A percentile compares a stretch with the other conserved stretches of the same genome.
phyloP scores from a whole-genome alignment of 2,797 vertebrate species.

The Microctenopoma lineatum region DNA sequence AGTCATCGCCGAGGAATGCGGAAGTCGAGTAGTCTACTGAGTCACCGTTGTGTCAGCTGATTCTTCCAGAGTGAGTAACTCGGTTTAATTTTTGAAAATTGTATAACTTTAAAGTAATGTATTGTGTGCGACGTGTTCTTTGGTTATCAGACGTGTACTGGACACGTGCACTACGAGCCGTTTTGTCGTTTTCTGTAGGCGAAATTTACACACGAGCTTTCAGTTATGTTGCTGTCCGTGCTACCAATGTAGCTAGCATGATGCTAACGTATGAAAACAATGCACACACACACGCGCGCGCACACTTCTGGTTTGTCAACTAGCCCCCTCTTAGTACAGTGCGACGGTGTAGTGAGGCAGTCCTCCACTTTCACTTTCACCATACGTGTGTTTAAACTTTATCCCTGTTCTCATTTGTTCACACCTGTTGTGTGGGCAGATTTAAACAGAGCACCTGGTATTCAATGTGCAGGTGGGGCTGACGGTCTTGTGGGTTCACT shows the following conservation, averaged over 20 bases:
- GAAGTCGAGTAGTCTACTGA: conserved; percentile 86
- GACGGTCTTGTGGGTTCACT: neutral
- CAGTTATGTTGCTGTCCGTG: conserved; percentile 50
- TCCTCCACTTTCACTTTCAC: conserved; percentile 66
- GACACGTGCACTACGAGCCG: conserved; percentile 4
- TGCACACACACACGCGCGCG: conserved; percentile 2
- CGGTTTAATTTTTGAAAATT: conserved; percentile 70
- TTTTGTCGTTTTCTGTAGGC: conserved; percentile 40
- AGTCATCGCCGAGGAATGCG: conserved; percentile 83
- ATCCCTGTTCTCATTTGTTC: neutral
- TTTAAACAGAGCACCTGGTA: conserved; percentile 20
- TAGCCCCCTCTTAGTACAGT: conserved; percentile 7
- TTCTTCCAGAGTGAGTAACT: conserved; percentile 89
- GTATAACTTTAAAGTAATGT: conserved; percentile 45
- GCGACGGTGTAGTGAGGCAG: neutral
- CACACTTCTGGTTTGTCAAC: conserved; percentile 55
- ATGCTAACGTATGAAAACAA: conserved; percentile 64
- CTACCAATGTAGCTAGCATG: conserved; percentile 59
- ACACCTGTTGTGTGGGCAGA: conserved; percentile 71
- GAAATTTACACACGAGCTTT: conserved; percentile 25
- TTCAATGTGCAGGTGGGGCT: neutral
- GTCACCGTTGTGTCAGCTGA: conserved; percentile 90
- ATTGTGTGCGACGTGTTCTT: conserved; percentile 24
- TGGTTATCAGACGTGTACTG: neutral
- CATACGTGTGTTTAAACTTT: conserved; percentile 36